Conservation (phyloP, 2,797 vertebrate genomes). For the Hipposideros larvatus region DNA sequence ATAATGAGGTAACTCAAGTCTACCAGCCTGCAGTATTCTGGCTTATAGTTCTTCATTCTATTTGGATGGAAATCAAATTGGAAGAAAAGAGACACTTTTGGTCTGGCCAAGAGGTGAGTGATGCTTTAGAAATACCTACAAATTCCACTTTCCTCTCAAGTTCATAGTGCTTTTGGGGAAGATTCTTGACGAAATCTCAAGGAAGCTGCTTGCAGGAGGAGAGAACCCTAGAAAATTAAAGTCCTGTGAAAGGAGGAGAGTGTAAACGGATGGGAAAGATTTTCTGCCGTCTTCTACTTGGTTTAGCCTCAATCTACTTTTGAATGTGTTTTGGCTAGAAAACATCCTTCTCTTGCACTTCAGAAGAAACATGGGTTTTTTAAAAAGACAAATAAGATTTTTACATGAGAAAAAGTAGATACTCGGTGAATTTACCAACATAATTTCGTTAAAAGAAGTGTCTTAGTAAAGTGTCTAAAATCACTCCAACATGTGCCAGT, state of each 20-base stretch:
- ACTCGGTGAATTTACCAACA: neutral
- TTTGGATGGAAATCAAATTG: conserved; percentile 53
- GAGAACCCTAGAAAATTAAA: neutral
- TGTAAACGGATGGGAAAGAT: neutral
- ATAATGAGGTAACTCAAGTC: neutral
- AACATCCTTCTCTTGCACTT: conserved; percentile 30
- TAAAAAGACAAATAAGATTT: conserved; percentile 43
- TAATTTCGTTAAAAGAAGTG: conserved; percentile 26
- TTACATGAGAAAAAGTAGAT: conserved; percentile 50
- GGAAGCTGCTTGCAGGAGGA: conserved; percentile 36
- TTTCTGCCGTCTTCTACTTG: neutral
- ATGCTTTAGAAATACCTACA: conserved; percentile 63
- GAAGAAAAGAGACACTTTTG: conserved; percentile 63
- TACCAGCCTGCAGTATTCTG: neutral
- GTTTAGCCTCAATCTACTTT: conserved; percentile 34
- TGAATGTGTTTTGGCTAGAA: conserved; percentile 57
- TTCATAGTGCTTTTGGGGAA: conserved; percentile 46
- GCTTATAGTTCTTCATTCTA: neutral
- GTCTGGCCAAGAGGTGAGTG: conserved; percentile 58
- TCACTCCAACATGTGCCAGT: neutral
- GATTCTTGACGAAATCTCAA: conserved; percentile 66
- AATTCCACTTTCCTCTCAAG: conserved; percentile 50
- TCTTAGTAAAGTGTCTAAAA: conserved; percentile 36
- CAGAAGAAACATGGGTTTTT: neutral
- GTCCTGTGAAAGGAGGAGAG: neutral